Conservation (phyloP, 1,140 invertebrate species). For the Pseudomyrmex concolor region DNA sequence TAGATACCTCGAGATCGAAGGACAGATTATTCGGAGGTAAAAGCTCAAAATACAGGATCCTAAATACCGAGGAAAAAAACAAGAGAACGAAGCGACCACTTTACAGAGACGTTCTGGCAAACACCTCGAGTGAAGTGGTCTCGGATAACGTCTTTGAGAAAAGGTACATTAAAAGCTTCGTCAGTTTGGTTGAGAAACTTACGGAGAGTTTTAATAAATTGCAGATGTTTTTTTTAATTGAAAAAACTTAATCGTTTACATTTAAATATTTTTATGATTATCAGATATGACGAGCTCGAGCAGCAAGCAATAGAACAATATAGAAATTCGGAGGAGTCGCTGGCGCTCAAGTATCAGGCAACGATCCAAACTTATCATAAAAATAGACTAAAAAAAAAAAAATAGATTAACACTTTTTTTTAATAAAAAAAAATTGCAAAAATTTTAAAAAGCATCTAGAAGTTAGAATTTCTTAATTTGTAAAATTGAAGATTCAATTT, state of each 20-base stretch:
- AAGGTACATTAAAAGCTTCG: conserved; percentile 27
- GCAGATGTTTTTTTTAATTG: neutral
- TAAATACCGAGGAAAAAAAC: neutral
- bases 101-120: conserved; percentile 77
- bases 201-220: neutral
- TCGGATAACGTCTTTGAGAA: conserved; percentile 73
- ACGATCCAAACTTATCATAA: conserved; percentile 10
- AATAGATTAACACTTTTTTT: too few relatives aligned
- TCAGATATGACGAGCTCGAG: conserved; percentile 79
- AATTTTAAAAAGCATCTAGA: neutral
- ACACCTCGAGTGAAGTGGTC: conserved; percentile 33
- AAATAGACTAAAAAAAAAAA: neutral
- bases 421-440: neutral
- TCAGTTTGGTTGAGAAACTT: conserved; percentile 33
- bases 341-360: conserved; percentile 81
- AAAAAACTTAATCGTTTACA: neutral
- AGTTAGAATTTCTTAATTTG: neutral
- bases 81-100: conserved; percentile 65
- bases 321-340: conserved; percentile 79
- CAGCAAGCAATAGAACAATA: conserved; percentile 82
- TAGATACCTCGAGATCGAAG: conserved; percentile 14
- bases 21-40: neutral
- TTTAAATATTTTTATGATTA: neutral
- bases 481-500: neutral
- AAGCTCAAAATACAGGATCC: neutral